These are phyloP conservation scores for Piaya cayana DNA, from an alignment of 2,113 vertebrate genomes.

Conservation along the genomic window DNA sequence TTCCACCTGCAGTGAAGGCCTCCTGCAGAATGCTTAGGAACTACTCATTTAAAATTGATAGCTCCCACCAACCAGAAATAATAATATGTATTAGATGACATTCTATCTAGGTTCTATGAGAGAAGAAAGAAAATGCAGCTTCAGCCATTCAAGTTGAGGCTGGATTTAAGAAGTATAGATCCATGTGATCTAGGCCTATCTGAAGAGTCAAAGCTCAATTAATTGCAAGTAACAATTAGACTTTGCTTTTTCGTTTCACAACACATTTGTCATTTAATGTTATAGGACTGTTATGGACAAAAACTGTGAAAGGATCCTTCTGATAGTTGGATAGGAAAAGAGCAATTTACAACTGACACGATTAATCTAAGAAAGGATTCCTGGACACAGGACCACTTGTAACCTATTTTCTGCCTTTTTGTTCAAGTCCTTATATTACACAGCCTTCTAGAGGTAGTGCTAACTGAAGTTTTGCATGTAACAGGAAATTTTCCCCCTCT, in stretches of 20 bases:
- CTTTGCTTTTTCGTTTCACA: neutral
- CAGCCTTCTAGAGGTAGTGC: neutral
- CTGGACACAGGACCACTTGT: neutral
- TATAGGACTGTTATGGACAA: neutral
- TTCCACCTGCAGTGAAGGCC: neutral
- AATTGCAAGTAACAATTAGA: neutral
- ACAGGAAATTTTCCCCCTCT: neutral
- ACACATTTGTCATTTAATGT: neutral
- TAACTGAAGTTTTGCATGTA: neutral
- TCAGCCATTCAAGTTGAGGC: neutral
- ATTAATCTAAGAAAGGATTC: neutral
- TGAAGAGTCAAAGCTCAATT: neutral
- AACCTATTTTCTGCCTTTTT: neutral
- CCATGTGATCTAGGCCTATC: neutral
- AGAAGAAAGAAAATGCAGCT: neutral
- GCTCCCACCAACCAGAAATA: neutral
- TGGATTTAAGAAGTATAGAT: neutral
- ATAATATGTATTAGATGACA: neutral
- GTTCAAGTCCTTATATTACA: neutral
- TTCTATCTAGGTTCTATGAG: neutral
- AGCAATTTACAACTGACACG: neutral
- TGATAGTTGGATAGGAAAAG: neutral
- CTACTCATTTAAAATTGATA: neutral
- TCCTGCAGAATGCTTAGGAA: neutral
- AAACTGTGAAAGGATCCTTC: neutral